Conservation (phyloP, 2,888 invertebrate genomes). For the Cataglyphis cursor region DNA sequence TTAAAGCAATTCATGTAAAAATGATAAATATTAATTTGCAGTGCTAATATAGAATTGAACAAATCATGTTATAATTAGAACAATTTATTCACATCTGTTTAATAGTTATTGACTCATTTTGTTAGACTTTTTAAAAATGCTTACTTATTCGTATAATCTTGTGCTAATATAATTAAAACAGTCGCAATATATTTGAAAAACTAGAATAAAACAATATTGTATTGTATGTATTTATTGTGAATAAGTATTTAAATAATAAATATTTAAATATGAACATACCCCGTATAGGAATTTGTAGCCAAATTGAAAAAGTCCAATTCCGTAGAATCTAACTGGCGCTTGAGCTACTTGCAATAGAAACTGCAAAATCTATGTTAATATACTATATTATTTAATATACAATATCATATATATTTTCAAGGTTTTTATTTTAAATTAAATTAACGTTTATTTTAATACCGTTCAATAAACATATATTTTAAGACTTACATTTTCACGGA, state of each 20-base stretch:
- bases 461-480: background rate
- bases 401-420: background rate
- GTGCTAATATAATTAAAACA: slow-evolving; percentile 19
- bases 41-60: background rate
- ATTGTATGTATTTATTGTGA: background rate
- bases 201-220: background rate
- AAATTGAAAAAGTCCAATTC: slow-evolving; percentile 32
- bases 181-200: background rate
- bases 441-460: background rate
- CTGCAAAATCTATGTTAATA: slow-evolving; percentile 19
- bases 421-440: background rate
- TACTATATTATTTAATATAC: background rate
- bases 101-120: background rate
- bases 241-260: background rate
- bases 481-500: slow-evolving; percentile 20
- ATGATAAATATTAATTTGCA: background rate
- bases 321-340: slow-evolving; percentile 15
- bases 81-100: background rate
- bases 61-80: background rate
- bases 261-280: background rate
- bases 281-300: slow-evolving; percentile 18
- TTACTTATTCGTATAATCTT: background rate
- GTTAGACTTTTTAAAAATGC: background rate
- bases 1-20: background rate
- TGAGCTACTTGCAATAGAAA: slow-evolving; percentile 16